Evolutionary conservation across 1,140 invertebrate species (phyloP), one percentile per base, ranked within the genome.

Genomic region (Trichonephila clavipes): DNA sequence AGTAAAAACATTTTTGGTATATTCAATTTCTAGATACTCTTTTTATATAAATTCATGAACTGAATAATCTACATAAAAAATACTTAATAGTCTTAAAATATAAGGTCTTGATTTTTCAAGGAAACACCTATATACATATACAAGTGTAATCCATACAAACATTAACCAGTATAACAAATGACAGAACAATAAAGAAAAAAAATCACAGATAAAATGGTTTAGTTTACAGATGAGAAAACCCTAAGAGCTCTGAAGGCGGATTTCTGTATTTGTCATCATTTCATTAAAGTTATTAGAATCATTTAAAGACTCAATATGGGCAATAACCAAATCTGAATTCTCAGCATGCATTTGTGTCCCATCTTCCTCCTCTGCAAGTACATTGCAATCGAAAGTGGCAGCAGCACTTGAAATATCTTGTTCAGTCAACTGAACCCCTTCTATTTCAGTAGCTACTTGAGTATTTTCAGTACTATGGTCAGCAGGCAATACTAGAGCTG

Each of bases 351-450:
- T 61, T 12, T 81, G 40, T 40, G 72, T 6, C 3, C 28, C 28
- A 6, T 77, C 72, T 34, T 77, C 72, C 14, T 89, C 88, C 24
- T 59, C 88, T 21, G 40, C 64, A 16, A 90, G 58, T 21, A 81
- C 66, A 61, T 28, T 58, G 61, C 88, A 90, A 77, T 59, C 58
- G 59, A 90, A 61, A 19, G 87, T 58, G 19, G 61, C 44, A 59
- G 61, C 61, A 21, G 61, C 82, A 34, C n/a, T 72, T 8, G 89
- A 61, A 14, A 72, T 51, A 81, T 93, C 83, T 2, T 82, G 90
- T 16, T 93, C 69, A 19, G 59, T 62, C 64, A 93, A 58, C n/a
- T 93, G 66, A n/a, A 93, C 92, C 24, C 72, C 64, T 19, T 69
- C 92, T 34, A 88, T 58, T 2, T 86, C 82, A n/a, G 89, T 24